Evolutionary conservation across 2,797 vertebrate species (phyloP).

Genomic region (Hoplostethus atlanticus): DNA sequence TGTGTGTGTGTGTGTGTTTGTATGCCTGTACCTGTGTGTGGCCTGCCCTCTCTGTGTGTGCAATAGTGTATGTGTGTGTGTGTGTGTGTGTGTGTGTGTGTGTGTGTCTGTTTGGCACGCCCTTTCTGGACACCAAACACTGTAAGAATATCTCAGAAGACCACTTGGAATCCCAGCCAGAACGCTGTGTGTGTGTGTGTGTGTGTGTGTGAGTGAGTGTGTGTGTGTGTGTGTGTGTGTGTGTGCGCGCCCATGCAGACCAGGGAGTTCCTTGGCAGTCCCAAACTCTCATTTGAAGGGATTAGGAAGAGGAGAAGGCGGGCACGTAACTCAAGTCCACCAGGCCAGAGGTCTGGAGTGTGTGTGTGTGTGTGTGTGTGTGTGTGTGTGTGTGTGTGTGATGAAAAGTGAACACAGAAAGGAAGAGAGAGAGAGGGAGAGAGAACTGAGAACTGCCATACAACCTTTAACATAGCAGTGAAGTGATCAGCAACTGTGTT

Average conservation of each 20-base stretch:
- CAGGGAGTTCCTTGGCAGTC: constrained; percentile 69
- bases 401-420: not conserved
- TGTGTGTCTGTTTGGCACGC: constrained; percentile 30
- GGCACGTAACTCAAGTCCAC: constrained; percentile 71
- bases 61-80: not conserved
- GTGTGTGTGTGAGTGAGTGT: constrained; percentile 17
- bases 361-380: constrained; percentile 16
- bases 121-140: constrained; percentile 65
- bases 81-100: constrained; percentile 11
- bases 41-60: constrained; percentile 46
- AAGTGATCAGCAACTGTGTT: too few relatives aligned
- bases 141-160: constrained; percentile 77
- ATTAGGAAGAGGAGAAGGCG: constrained; percentile 79
- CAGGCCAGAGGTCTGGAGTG: constrained; percentile 48
- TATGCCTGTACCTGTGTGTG: constrained; percentile 38
- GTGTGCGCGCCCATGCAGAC: constrained; percentile 18
- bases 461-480: too few relatives aligned
- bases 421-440: constrained; percentile 12
- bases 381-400: constrained; percentile 18
- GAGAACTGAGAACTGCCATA: not conserved
- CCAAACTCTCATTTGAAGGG: constrained; percentile 75
- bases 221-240: constrained; percentile 16
- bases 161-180: constrained; percentile 64
- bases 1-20: constrained; percentile 12
- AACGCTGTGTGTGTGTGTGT: constrained; percentile 21